Evolutionary conservation across 2,888 invertebrate genomes (phyloP).

Genomic region (Azorinus chamasolen): DNA sequence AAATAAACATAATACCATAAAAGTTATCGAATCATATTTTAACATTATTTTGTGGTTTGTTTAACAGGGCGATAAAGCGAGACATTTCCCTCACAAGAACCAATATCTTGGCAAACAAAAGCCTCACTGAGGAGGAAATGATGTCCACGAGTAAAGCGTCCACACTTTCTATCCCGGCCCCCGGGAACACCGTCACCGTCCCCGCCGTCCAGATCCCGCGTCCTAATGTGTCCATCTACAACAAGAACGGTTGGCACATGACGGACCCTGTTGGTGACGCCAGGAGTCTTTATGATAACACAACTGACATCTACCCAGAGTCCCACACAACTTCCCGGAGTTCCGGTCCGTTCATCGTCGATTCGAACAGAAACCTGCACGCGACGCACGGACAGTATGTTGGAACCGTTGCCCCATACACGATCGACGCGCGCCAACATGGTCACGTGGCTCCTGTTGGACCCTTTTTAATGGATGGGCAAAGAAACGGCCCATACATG

Average conservation of each 20-base stretch:
- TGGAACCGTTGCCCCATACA: slow-evolving; percentile 9
- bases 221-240: slow-evolving; percentile 44
- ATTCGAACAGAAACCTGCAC: slow-evolving; percentile 8
- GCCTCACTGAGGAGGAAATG: slow-evolving; percentile 18
- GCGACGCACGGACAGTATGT: not conserved
- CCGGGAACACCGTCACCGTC: slow-evolving; percentile 4
- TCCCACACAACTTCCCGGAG: slow-evolving; percentile 52
- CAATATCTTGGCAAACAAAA: slow-evolving; percentile 58
- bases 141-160: slow-evolving; percentile 13
- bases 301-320: slow-evolving; percentile 50
- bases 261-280: slow-evolving; percentile 19
- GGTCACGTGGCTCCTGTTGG: slow-evolving; percentile 21
- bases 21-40: too few relatives aligned
- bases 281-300: slow-evolving; percentile 46
- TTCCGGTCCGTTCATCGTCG: slow-evolving; percentile 50
- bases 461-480: slow-evolving; percentile 29
- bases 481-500: slow-evolving; percentile 42
- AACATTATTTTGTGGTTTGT: too few relatives aligned
- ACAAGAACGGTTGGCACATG: slow-evolving; percentile 58
- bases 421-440: slow-evolving; percentile 5
- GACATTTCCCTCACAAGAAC: slow-evolving; percentile 55
- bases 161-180: slow-evolving; percentile 19
- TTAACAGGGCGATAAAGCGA: slow-evolving; percentile 48
- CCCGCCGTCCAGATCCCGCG: slow-evolving; percentile 21
- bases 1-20: too few relatives aligned